A percentile compares a stretch with the other conserved stretches of the same genome.
phyloP scores from a whole-genome alignment of 2,113 vertebrate genomes.

The Lophochroa leadbeateri region DNA sequence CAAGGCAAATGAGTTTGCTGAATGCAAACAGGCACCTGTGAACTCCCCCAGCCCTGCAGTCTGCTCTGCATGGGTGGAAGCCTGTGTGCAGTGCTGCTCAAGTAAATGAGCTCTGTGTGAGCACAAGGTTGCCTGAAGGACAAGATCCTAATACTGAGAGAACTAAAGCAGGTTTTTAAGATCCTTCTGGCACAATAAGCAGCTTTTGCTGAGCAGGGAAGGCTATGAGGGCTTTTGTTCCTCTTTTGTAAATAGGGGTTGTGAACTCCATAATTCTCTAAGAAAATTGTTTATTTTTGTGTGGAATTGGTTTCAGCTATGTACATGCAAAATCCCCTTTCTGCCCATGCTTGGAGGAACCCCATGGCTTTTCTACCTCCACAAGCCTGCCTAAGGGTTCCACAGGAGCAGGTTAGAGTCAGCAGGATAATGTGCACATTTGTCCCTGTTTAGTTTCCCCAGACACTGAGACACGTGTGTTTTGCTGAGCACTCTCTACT shows the following conservation, averaged over 20 bases:
- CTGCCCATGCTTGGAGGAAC: background rate
- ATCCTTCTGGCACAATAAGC: constrained; percentile 21
- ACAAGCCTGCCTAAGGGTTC: background rate
- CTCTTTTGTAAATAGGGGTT: constrained; percentile 4
- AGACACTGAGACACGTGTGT: background rate
- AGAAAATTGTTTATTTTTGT: background rate
- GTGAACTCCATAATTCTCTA: background rate
- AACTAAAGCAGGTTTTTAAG: constrained; percentile 13
- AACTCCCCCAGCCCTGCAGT: background rate
- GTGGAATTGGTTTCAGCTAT: background rate
- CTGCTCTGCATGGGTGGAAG: background rate
- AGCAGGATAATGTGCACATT: background rate
- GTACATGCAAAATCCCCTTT: background rate
- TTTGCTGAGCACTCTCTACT: background rate
- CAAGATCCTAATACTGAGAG: background rate
- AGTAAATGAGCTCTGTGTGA: background rate
- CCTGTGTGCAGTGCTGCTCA: background rate
- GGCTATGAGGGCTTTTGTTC: background rate
- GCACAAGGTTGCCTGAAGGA: constrained; percentile 8
- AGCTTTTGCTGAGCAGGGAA: constrained; percentile 25
- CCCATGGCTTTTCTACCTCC: background rate
- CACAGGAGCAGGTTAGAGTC: background rate
- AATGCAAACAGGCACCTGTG: background rate
- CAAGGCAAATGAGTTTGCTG: background rate
- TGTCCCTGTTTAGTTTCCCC: background rate